Percentiles rank a stretch among this genome's conserved stretches.
Conservation (phyloP, 2,888 invertebrate species). For the Andrena dorsata region DNA sequence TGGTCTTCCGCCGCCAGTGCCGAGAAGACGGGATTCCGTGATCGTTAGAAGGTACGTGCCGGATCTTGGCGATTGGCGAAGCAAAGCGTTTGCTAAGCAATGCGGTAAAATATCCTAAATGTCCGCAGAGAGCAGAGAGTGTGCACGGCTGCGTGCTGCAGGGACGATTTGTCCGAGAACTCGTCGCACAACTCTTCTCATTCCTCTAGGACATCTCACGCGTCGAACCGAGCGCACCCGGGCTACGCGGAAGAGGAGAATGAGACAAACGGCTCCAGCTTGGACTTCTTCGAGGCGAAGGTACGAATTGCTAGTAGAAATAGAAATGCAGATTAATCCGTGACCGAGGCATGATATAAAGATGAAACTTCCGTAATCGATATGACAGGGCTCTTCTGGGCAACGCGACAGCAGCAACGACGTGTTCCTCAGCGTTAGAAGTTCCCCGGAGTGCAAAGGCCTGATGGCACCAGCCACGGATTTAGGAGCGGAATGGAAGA, state of each 20-base stretch:
- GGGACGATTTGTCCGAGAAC: slow-evolving; percentile 81
- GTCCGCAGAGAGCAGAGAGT: slow-evolving; percentile 80
- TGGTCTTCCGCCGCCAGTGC: slow-evolving; percentile 82
- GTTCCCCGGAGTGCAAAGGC: slow-evolving; percentile 82
- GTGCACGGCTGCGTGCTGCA: slow-evolving; percentile 84
- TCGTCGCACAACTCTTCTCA: slow-evolving; percentile 80
- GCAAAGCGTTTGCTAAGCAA: background rate
- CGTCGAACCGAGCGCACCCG: slow-evolving; percentile 76
- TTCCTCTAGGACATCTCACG: slow-evolving; percentile 76
- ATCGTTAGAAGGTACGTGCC: slow-evolving; percentile 75
- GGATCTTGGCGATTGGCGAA: background rate
- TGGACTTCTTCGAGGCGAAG: slow-evolving; percentile 81
- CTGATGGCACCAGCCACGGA: slow-evolving; percentile 83
- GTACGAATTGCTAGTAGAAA: slow-evolving; percentile 55
- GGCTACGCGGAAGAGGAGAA: slow-evolving; percentile 79
- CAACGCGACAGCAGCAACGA: slow-evolving; percentile 80
- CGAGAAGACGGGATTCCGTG: slow-evolving; percentile 81
- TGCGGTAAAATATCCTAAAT: background rate
- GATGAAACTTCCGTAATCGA: too few relatives aligned
- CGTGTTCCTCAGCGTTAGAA: slow-evolving; percentile 81
- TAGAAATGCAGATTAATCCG: too few relatives aligned
- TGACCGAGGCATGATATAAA: too few relatives aligned
- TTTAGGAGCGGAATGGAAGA: slow-evolving; percentile 82
- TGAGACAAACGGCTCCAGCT: slow-evolving; percentile 80
- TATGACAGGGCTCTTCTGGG: slow-evolving; percentile 71